A percentile compares a stretch with the other conserved stretches of the same genome.
Evolutionary conservation across 2,113 vertebrate genomes (phyloP).

Genomic region (Nyctereutes procyonoides): DNA sequence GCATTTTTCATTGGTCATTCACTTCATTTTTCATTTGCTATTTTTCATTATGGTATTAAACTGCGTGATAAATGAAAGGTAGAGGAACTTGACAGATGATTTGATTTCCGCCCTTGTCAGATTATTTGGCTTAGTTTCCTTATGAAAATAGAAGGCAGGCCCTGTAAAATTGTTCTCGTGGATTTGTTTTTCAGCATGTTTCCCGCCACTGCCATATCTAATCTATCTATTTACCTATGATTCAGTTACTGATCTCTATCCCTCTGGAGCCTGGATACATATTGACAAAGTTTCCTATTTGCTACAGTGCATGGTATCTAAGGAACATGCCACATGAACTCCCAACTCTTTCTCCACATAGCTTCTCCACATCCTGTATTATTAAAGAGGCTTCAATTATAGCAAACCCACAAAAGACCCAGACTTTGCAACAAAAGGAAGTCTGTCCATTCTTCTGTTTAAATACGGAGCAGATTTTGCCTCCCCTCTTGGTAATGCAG

Average conservation of each 20-base stretch:
- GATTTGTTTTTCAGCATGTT: slow-evolving; percentile 82
- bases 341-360: slow-evolving; percentile 70
- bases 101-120: slow-evolving; percentile 84
- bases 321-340: slow-evolving; percentile 65
- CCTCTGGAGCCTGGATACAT: slow-evolving; percentile 79
- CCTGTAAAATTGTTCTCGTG: slow-evolving; percentile 82
- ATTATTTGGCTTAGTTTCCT: slow-evolving; percentile 84
- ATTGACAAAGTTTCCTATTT: slow-evolving; percentile 82
- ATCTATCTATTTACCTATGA: slow-evolving; percentile 86
- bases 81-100: slow-evolving; percentile 81
- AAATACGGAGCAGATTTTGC: slow-evolving; percentile 72
- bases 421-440: slow-evolving; percentile 79
- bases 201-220: slow-evolving; percentile 77
- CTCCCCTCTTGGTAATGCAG: slow-evolving; percentile 65
- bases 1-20: slow-evolving; percentile 81
- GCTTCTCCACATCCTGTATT: slow-evolving; percentile 74
- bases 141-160: slow-evolving; percentile 83
- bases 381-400: slow-evolving; percentile 79
- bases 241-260: slow-evolving; percentile 83
- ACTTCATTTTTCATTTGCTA: slow-evolving; percentile 81
- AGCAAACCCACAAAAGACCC: slow-evolving; percentile 71
- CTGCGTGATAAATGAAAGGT: slow-evolving; percentile 83
- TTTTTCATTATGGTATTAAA: slow-evolving; percentile 78
- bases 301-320: slow-evolving; percentile 66
- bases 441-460: slow-evolving; percentile 73